Conservation (phyloP, 2,888 invertebrate species). For the Heliconius ethilla region DNA sequence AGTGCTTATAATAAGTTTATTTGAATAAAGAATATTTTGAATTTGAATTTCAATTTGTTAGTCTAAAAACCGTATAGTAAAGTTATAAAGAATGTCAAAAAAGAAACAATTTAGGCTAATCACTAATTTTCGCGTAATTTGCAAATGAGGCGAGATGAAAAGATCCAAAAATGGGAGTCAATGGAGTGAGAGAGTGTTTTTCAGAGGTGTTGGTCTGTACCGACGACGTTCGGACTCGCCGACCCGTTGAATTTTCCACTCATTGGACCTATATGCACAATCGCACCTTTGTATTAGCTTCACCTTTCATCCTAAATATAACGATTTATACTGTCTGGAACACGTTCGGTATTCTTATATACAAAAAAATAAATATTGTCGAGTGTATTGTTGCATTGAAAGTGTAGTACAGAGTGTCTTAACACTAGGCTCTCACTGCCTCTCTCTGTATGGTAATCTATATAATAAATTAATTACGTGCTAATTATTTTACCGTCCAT, state of each 20-base stretch:
- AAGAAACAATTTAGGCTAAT: slow-evolving; percentile 8
- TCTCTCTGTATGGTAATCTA: background rate
- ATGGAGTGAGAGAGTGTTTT: slow-evolving; percentile 77
- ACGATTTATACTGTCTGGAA: slow-evolving; percentile 41
- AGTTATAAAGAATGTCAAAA: background rate
- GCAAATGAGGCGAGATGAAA: slow-evolving; percentile 76
- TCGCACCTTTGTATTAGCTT: slow-evolving; percentile 75
- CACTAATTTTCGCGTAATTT: slow-evolving; percentile 63
- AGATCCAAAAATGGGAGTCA: slow-evolving; percentile 79
- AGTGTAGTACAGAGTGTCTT: too few species aligned
- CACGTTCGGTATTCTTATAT: slow-evolving; percentile 34
- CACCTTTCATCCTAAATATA: slow-evolving; percentile 69
- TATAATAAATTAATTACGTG: background rate
- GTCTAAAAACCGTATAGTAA: background rate
- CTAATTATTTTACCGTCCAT: too few species aligned
- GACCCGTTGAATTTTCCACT: slow-evolving; percentile 81
- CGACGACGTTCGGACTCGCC: slow-evolving; percentile 74
- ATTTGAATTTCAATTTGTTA: too few species aligned
- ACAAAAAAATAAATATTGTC: slow-evolving; percentile 6
- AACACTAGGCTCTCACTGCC: background rate
- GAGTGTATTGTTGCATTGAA: background rate
- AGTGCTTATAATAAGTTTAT: too few species aligned
- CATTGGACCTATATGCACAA: slow-evolving; percentile 69
- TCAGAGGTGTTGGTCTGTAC: slow-evolving; percentile 79
- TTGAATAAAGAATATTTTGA: too few species aligned